A percentile compares a stretch with the other conserved stretches of the same genome.
These are phyloP conservation scores for Anguilla anguilla DNA, from an alignment of 2,797 vertebrate genomes.

Conservation along the genomic window DNA sequence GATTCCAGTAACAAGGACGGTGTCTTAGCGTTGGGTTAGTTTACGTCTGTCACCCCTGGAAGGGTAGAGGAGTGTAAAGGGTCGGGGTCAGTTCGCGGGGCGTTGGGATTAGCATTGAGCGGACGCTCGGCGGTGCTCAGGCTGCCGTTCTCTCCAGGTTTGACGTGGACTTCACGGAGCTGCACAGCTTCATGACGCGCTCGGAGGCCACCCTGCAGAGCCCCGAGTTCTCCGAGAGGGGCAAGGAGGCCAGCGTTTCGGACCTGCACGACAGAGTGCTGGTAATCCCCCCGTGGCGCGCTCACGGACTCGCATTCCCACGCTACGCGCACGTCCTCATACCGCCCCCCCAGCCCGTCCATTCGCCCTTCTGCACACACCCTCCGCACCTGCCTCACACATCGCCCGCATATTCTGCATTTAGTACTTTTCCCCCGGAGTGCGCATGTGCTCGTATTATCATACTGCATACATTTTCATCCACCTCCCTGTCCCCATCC, in stretches of 20 bases:
- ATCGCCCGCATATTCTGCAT: neutral
- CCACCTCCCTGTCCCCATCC: neutral
- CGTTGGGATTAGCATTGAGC: neutral
- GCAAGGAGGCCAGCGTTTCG: conserved; percentile 89
- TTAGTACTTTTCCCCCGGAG: neutral
- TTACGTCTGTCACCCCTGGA: neutral
- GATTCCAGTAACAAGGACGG: neutral
- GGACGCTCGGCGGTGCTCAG: neutral
- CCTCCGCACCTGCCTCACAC: neutral
- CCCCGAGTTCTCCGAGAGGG: conserved; percentile 85
- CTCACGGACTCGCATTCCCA: neutral
- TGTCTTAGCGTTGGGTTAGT: neutral
- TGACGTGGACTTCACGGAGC: conserved; percentile 93
- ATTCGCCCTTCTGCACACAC: neutral
- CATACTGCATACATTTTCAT: conserved; percentile 8
- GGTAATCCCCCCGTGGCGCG: conserved; percentile 67
- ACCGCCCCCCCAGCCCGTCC: neutral
- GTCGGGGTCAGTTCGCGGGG: too few species aligned
- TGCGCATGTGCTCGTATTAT: neutral
- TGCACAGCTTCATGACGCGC: conserved; percentile 97
- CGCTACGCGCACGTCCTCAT: neutral
- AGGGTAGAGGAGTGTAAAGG: neutral
- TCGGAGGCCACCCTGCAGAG: conserved; percentile 93
- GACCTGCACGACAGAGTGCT: conserved; percentile 93
- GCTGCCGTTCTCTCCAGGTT: conserved; percentile 74